These are phyloP conservation scores for Ormia ochracea DNA, from an alignment of 2,888 invertebrate species.

Conservation along the genomic window DNA sequence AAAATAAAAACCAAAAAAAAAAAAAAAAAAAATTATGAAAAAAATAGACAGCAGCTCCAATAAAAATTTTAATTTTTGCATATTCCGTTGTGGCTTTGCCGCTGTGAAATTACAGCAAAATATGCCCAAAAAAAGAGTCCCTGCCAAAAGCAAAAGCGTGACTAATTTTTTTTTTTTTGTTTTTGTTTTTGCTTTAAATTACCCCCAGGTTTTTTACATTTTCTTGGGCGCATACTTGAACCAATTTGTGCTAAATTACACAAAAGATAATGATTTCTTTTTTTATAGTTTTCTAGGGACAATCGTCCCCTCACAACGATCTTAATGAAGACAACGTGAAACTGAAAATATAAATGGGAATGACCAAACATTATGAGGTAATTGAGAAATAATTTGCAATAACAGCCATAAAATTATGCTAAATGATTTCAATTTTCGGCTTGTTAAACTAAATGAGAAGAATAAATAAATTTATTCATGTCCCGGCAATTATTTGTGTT, in stretches of 20 bases:
- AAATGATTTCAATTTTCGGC: constrained; percentile 43
- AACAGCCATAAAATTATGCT: constrained; percentile 52
- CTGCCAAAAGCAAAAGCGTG: constrained; percentile 56
- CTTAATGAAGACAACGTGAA: constrained; percentile 18
- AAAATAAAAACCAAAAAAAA: background rate
- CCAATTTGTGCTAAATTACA: constrained; percentile 46
- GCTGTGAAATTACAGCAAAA: constrained; percentile 23
- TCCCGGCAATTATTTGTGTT: background rate
- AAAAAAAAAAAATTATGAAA: background rate
- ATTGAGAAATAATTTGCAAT: constrained; percentile 59
- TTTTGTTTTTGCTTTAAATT: too few relatives aligned
- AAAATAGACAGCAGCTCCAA: background rate
- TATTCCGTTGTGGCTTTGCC: background rate
- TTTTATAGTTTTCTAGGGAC: constrained; percentile 22
- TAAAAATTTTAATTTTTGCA: constrained; percentile 10
- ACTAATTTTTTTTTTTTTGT: constrained; percentile 32
- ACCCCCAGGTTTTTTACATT: constrained; percentile 3
- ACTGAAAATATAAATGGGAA: constrained; percentile 38
- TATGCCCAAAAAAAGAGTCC: background rate
- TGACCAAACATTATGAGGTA: constrained; percentile 58
- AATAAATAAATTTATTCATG: background rate
- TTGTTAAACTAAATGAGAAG: background rate
- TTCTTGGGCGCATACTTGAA: constrained; percentile 26
- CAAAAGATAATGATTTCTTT: constrained; percentile 27
- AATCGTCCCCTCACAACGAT: constrained; percentile 16